Evolutionary conservation across 2,113 vertebrate species (phyloP), one percentile per base, ranked within the genome.

Genomic region (Xenopus tropicalis): DNA sequence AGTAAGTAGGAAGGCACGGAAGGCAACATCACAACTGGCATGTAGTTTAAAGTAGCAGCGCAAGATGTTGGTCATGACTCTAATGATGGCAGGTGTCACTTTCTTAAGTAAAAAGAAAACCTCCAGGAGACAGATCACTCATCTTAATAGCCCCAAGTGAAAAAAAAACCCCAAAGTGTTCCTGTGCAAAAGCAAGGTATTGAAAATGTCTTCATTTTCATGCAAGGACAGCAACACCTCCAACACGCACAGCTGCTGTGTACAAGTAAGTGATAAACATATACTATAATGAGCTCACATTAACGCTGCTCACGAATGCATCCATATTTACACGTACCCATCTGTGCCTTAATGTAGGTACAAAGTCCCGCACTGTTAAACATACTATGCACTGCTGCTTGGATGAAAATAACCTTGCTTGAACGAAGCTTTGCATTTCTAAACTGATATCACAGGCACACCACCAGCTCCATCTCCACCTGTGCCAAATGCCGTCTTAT

Each of bases 291-390:
- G 19, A 8, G 20, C 42, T 69, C 21, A 37, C 66, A 69, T 63
- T 69, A 48, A 52, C 46, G 29, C 65, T 11, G 57, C 37, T 68
- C 25, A 69, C 58, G 16, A 76, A 13, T 37, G 7, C 58, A 63
- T 63, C 48, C 20, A 24, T 20, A 54, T 69, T 52, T 61, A 48
- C 16, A 54, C 19, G 22, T 51, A 46, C 29, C 68, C 65, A 62
- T 54, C 51, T 43, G 46, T 22, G 29, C 51, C 24, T 62, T 75
- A 62, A 52, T 69, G 48, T 56, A 44, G 59, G 51, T 76, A 23
- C 29, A 56, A 59, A 51, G 19, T 20, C 42, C 44, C 9, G 21
- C 44, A 22, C 44, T 11, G 19, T 14, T 48, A 43, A 13, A 21
- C 44, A 22, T 13, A 24, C 21, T 52, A 63, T 24, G 62, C 66